A percentile compares a stretch with the other conserved stretches of the same genome.
These are phyloP conservation scores for Podilymbus podiceps DNA, from an alignment of 2,113 vertebrate genomes.

Conservation along the genomic window DNA sequence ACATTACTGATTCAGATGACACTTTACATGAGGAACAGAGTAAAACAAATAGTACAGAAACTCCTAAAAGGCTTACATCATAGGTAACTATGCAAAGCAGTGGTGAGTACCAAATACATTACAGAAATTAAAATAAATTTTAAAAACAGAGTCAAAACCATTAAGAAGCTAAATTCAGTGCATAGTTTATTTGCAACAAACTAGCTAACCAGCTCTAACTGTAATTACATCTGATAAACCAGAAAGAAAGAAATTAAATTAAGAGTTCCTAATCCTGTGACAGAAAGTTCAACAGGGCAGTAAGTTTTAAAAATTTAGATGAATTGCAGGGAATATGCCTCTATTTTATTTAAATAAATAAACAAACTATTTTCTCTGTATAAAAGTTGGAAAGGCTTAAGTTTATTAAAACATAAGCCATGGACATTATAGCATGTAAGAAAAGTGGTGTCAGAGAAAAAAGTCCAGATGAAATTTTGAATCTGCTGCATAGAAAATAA, in stretches of 20 bases:
- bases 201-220: background rate
- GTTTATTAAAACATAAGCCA: constrained; percentile 51
- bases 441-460: background rate
- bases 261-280: background rate
- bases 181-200: constrained; percentile 40
- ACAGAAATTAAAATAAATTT: background rate
- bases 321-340: background rate
- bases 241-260: background rate
- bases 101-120: background rate
- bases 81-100: background rate
- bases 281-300: background rate
- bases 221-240: background rate
- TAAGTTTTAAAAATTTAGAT: background rate
- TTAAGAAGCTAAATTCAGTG: background rate
- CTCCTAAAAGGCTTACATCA: background rate
- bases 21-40: background rate
- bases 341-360: constrained; percentile 17
- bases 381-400: constrained; percentile 21
- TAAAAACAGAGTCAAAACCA: background rate
- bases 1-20: background rate
- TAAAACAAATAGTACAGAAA: background rate
- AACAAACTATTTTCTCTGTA: constrained; percentile 17
- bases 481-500: background rate
- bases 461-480: background rate
- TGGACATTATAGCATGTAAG: background rate